Conservation (phyloP, 2,888 invertebrate species). For the Prostheceraeus crozeri region DNA sequence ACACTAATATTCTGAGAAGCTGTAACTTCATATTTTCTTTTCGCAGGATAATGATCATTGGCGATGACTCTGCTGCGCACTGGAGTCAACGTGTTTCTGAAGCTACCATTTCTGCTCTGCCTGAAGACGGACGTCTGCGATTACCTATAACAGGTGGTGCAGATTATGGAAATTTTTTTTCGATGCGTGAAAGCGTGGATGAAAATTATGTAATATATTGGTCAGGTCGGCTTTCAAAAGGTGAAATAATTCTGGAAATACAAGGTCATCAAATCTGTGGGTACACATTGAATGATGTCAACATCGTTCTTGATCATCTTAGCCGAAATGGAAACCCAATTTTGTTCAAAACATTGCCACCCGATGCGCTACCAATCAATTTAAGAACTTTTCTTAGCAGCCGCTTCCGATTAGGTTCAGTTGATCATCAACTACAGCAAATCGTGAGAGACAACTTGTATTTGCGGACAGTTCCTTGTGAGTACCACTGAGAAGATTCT, state of each 20-base stretch:
- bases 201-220: constrained; percentile 50
- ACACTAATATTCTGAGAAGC: too few relatives aligned
- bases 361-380: constrained; percentile 59
- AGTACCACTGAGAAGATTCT: too few relatives aligned
- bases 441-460: constrained; percentile 65
- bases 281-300: constrained; percentile 61
- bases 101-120: constrained; percentile 53
- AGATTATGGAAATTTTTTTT: constrained; percentile 56
- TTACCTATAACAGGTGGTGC: constrained; percentile 60
- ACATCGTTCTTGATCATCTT: constrained; percentile 60
- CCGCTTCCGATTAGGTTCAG: constrained; percentile 61
- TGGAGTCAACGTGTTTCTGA: constrained; percentile 58
- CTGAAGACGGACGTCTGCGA: constrained; percentile 55
- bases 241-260: constrained; percentile 60
- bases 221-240: constrained; percentile 49
- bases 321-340: constrained; percentile 60
- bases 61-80: too few relatives aligned
- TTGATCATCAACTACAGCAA: constrained; percentile 63
- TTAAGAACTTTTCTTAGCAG: constrained; percentile 61
- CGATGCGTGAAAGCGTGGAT: constrained; percentile 46
- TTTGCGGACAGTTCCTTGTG: constrained; percentile 62
- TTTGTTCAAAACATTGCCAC: constrained; percentile 59
- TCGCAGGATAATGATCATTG: too few relatives aligned
- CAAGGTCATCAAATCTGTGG: constrained; percentile 62
- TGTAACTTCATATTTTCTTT: too few relatives aligned